Evolutionary conservation across 2,113 vertebrate genomes (phyloP).

Genomic region (Acinonyx jubatus): DNA sequence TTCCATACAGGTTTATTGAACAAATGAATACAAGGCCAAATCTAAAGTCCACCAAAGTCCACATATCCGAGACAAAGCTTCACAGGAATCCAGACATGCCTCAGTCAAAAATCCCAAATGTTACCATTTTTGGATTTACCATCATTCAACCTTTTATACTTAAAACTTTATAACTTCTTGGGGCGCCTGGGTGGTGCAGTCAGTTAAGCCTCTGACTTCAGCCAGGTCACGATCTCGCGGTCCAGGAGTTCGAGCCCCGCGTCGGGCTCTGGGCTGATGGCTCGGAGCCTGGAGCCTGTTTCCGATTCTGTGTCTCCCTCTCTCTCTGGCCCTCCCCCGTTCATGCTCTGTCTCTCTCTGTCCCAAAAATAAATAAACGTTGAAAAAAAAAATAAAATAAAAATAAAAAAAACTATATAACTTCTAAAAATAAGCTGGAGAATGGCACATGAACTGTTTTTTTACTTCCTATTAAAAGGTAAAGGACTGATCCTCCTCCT

Average conservation of each 20-base stretch:
- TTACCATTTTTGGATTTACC: neutral
- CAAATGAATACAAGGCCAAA: neutral
- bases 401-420: neutral
- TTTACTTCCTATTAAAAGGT: neutral
- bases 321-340: too few species aligned
- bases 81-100: neutral
- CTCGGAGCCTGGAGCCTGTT: too few species aligned
- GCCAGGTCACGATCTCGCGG: too few species aligned
- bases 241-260: too few species aligned
- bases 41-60: neutral
- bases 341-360: too few species aligned
- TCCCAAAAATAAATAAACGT: too few species aligned
- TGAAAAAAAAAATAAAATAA: too few species aligned
- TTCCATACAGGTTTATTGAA: neutral
- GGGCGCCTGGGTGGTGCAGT: too few species aligned
- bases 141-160: neutral
- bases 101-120: neutral
- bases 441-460: neutral
- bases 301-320: too few species aligned
- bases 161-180: neutral
- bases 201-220: too few species aligned
- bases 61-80: neutral
- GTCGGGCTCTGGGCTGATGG: too few species aligned
- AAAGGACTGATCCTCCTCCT: neutral
- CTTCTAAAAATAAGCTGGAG: neutral